Evolutionary conservation across 2,888 invertebrate genomes (phyloP), one percentile per base, ranked within the genome.

Genomic region (Tuberolachnus salignus): DNA sequence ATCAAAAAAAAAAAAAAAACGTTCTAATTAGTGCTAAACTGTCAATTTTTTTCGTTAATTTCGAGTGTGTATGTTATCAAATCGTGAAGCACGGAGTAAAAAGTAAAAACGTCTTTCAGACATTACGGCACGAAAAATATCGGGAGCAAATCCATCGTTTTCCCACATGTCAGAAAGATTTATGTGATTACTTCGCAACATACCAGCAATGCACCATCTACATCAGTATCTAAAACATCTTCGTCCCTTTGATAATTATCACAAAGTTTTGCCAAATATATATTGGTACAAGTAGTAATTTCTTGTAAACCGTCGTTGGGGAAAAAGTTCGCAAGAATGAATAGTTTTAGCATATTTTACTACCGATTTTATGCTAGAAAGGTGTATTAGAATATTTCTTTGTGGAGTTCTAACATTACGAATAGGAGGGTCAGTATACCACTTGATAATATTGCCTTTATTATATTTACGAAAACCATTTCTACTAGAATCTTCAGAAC

Each of bases 301-400:
- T 69, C 34, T 69, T 69, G 53, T 55, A 53, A 51, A 55, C 53
- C 26, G 53, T 34, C 34, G 53, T 53, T 23, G 19, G 57, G 19
- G 53, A 70, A 70, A 53, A 57, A 70, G 55, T 70, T 51, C 42
- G 53, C 70, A 70, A 70, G 70, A 55, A 34, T 70, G 34, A 53
- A 70, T 42, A 70, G 70, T 70, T 70, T 53, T 70, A 42, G 70
- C 53, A 70, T 53, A 42, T 57, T 70, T 70, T 55, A 53, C 70
- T 51, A 42, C 34, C 26, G n/a, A n/a, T n/a, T n/a, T n/a, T n/a
- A n/a, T n/a, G n/a, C n/a, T n/a, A n/a, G n/a, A n/a, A n/a, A n/a
- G 55, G n/a, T 70, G 55, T 70, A 9, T 70, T 70, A 70, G n/a
- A 70, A 70, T 70, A 57, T 70, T 70, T 70, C 70, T 70, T 53